Evolutionary conservation across 1,140 invertebrate genomes (phyloP), one percentile per base, ranked within the genome.

Genomic region (Phymastichus coffea): DNA sequence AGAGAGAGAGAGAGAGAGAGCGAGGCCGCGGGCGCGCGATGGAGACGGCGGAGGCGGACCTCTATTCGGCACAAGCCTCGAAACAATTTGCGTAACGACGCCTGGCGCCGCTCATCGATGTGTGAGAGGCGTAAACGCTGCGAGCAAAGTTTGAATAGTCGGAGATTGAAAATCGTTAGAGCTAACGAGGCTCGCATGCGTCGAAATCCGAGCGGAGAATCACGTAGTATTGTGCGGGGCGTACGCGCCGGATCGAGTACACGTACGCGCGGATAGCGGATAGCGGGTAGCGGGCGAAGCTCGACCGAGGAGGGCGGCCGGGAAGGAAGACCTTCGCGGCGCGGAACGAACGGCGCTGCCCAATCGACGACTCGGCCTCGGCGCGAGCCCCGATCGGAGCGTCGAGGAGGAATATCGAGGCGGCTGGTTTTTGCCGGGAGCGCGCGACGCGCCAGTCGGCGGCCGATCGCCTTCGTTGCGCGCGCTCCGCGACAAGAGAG

Each of bases 261-360:
- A n/a, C n/a, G n/a, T n/a, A n/a, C n/a, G n/a, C n/a, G n/a, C n/a
- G 26, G 19, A 51, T 22, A 44, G 20, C 26, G 3, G 44, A 43
- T 30, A 22, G 40, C 43, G 17, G 40, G 49, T 58, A 53, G 40
- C 56, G 46, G 52, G 63, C 57, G n/a, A n/a, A n/a, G n/a, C n/a
- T n/a, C n/a, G n/a, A n/a, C n/a, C 48, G 52, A 64, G 28, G 43
- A 55, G 56, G 12, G 30, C 37, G 35, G 35, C 28, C 59, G 53
- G 47, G 41, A 61, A 47, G 47, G 47, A 48, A 56, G 54, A 52
- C 40, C 43, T 38, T 52, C n/a, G n/a, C 19, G 22, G 43, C 40
- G 25, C 22, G 20, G 33, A 46, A 44, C 20, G 37, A n/a, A n/a
- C n/a, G n/a, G n/a, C n/a, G n/a, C n/a, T n/a, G n/a, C n/a, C n/a